Evolutionary conservation across 2,113 vertebrate species (phyloP).

Genomic region (Hepsetus odoe): DNA sequence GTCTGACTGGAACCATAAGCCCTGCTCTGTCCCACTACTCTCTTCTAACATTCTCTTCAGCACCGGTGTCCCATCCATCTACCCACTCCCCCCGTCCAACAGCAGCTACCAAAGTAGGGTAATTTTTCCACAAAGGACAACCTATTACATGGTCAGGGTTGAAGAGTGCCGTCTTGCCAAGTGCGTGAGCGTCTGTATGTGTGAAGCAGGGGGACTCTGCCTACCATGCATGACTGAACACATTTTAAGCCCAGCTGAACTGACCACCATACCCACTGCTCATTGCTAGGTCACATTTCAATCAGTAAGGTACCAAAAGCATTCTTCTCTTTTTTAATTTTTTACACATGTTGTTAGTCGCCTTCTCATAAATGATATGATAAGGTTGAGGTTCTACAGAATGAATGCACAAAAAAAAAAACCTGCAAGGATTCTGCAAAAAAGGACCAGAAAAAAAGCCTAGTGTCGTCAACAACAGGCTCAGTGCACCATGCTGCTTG

Average conservation of each 20-base stretch:
- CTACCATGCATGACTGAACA: constrained; percentile 17
- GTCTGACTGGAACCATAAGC: no score
- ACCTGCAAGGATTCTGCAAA: background rate
- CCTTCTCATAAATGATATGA: background rate
- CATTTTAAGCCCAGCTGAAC: constrained; percentile 3
- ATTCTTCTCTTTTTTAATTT: no score
- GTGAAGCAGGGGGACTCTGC: constrained; percentile 20
- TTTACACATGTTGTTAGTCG: background rate
- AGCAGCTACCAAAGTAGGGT: constrained; percentile 14
- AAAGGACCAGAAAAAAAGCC: background rate
- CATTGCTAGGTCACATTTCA: background rate
- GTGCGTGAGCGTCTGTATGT: background rate
- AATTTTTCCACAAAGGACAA: constrained; percentile 27
- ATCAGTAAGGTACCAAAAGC: no score
- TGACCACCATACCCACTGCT: background rate
- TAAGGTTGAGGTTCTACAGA: background rate
- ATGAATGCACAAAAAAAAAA: background rate
- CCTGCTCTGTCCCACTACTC: background rate
- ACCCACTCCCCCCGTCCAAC: constrained; percentile 1
- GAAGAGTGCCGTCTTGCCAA: constrained; percentile 32
- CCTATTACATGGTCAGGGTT: constrained; percentile 51
- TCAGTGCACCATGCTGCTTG: background rate
- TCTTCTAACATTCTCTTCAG: background rate
- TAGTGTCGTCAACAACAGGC: background rate
- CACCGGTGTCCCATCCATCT: background rate